Conservation (phyloP, 2,888 invertebrate species). For the Azorinus chamasolen region DNA sequence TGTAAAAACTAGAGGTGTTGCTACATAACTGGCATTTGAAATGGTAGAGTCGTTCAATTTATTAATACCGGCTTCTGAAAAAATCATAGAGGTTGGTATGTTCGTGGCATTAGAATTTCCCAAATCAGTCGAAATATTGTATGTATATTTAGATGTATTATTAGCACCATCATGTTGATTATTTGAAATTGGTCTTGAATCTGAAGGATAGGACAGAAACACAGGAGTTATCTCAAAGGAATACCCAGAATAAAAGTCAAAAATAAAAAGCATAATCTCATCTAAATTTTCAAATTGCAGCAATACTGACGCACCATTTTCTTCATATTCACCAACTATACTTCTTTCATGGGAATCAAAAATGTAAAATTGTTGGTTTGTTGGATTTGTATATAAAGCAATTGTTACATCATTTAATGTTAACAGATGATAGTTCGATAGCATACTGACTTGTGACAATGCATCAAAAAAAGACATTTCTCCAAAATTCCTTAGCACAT, state of each 20-base stretch:
- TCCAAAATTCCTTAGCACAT: slow-evolving; percentile 6
- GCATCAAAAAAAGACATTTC: slow-evolving; percentile 13
- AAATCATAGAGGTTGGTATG: too few relatives aligned
- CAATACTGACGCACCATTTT: slow-evolving; percentile 16
- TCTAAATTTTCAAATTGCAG: slow-evolving; percentile 9
- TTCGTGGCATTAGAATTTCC: too few relatives aligned
- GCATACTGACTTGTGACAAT: slow-evolving; percentile 2
- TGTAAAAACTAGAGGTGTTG: too few relatives aligned
- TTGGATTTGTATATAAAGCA: background rate
- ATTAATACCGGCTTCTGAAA: too few relatives aligned
- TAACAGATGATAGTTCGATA: slow-evolving; percentile 13
- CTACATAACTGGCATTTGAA: too few relatives aligned
- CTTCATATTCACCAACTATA: background rate
- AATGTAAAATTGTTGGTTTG: background rate
- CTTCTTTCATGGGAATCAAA: slow-evolving; percentile 28
- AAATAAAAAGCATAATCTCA: slow-evolving; percentile 8
- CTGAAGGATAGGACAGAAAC: too few relatives aligned
- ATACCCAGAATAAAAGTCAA: background rate
- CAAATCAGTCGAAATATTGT: too few relatives aligned
- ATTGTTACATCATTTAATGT: slow-evolving; percentile 26
- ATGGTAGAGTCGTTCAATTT: too few relatives aligned
- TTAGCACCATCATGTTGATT: too few relatives aligned
- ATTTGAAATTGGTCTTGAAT: too few relatives aligned
- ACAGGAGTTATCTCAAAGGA: slow-evolving; percentile 16
- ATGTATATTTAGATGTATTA: too few relatives aligned